Evolutionary conservation across 2,888 invertebrate species (phyloP), one percentile per base, ranked within the genome.

Genomic region (Odontomyia ornata): DNA sequence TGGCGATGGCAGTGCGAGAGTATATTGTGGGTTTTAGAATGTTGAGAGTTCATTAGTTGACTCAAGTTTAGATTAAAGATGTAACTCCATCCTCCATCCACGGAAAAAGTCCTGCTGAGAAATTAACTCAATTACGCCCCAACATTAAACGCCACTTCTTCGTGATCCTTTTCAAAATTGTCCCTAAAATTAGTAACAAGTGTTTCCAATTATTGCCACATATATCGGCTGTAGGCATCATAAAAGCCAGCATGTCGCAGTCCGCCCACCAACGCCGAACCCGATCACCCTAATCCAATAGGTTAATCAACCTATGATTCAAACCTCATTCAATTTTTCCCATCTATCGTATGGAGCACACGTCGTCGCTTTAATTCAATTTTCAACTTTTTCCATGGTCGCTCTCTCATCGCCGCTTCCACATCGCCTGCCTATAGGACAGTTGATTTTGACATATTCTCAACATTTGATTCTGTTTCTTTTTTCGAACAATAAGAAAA

Each of bases 321-420:
- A 69, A 47, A 69, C 69, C 43, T 25, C 46, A 69, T 43, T 5
- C 36, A 36, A 3, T 36, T 43, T 25, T 46, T 25, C 47, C 46
- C 23, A 67, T 36, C 36, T 5, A 36, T 69, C 47, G 47, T n/a
- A 69, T 69, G 5, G 25, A 46, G 27, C 69, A 69, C 69, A 69
- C 69, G 69, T 69, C 69, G 69, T 69, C 69, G 43, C 11, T 47
- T 46, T 69, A 69, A 69, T 47, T 69, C 25, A 46, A 69, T 69
- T 69, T 69, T 69, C 65, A 46, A 69, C 69, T 69, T 69, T 69
- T 69, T 69, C 46, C 67, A 60, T 64, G 13, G 28, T 28, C 5
- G n/a, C n/a, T 36, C 36, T 9, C 9, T 36, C 36, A 36, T 36
- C 36, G 9, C 36, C 36, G 36, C 36, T 36, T n/a, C n/a, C 5